Evolutionary conservation across 2,888 invertebrate genomes (phyloP), one percentile per base, ranked within the genome.

Genomic region (Deilephila porcellus): DNA sequence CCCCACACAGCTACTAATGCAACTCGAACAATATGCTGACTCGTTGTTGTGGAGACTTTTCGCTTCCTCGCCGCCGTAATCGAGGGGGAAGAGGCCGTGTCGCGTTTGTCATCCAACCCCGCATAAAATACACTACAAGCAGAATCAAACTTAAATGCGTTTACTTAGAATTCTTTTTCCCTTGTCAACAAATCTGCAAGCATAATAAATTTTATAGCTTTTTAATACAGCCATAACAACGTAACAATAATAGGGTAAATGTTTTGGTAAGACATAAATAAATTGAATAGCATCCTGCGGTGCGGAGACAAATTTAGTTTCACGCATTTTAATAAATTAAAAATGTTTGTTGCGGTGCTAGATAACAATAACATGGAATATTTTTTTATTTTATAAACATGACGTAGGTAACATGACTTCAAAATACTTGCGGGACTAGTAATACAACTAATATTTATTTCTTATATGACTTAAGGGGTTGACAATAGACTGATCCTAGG

Each of bases 181-280:
- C 20, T 1, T 74, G 73, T 1, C 0, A 4, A 4, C 75, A 79
- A 84, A 81, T 90, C 81, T 83, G 90, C 91, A 91, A 91, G 92
- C 90, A 86, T 90, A 91, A 94, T 94, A 93, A 92, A 93, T 92
- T 94, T 94, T 93, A 94, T 92, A 87, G 89, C 90, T 87, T 86
- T 94, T 93, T 94, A 93, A 94, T 94, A 93, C 91, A 92, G 93
- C 93, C 91, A 91, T 94, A 94, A 93, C 90, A 90, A 88, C 91
- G 87, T 86, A 88, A 91, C 92, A 93, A 93, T 94, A 94, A 93
- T 93, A 93, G 94, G 93, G 92, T 90, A 94, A 94, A 94, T 94
- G 94, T 94, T 94, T 94, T 94, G 94, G 93, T 93, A 92, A 92
- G 90, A 90, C 93, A 93, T 94, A 93, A 93, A 94, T 93, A 92